Percentiles rank a stretch among this genome's conserved stretches.
Conservation (phyloP, 2,113 vertebrate genomes). For the Pseudonaja textilis region DNA sequence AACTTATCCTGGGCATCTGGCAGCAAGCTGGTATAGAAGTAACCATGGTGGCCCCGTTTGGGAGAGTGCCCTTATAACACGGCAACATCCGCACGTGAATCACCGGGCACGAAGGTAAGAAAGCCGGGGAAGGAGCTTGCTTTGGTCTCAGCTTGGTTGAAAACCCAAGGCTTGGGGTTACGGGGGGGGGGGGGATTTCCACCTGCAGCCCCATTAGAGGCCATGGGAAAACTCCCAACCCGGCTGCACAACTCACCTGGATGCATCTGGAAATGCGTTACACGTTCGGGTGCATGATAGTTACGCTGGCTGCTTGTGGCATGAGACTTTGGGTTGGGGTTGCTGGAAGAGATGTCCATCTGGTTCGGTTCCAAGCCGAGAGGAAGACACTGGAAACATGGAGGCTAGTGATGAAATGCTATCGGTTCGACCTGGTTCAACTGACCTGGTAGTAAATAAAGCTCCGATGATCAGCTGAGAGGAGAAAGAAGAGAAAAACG, state of each 20-base stretch:
- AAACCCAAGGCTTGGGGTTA: accelerated
- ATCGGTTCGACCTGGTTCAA: too few relatives aligned
- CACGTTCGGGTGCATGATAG: not conserved
- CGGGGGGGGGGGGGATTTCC: not conserved
- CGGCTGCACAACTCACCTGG: not conserved
- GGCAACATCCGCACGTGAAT: slow-evolving; percentile 79
- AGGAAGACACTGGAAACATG: too few relatives aligned
- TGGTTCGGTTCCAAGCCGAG: too few relatives aligned
- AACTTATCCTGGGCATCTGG: slow-evolving; percentile 79
- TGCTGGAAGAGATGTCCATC: too few relatives aligned
- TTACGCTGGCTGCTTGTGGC: slow-evolving; percentile 33
- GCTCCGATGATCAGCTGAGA: too few relatives aligned
- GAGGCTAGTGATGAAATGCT: too few relatives aligned
- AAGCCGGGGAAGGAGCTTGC: slow-evolving; percentile 41
- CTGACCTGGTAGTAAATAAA: too few relatives aligned
- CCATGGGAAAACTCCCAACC: accelerated
- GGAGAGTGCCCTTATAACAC: slow-evolving; percentile 82
- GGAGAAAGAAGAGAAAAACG: too few relatives aligned
- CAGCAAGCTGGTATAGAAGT: slow-evolving; percentile 88
- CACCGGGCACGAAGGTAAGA: slow-evolving; percentile 89
- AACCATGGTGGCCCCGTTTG: slow-evolving; percentile 85
- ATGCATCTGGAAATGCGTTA: not conserved
- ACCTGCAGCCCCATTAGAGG: accelerated
- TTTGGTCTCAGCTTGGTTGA: slow-evolving; percentile 29
- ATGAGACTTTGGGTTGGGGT: not conserved